Evolutionary conservation across 2,113 vertebrate genomes (phyloP), one percentile per base, ranked within the genome.

Genomic region (Nymphicus hollandicus): DNA sequence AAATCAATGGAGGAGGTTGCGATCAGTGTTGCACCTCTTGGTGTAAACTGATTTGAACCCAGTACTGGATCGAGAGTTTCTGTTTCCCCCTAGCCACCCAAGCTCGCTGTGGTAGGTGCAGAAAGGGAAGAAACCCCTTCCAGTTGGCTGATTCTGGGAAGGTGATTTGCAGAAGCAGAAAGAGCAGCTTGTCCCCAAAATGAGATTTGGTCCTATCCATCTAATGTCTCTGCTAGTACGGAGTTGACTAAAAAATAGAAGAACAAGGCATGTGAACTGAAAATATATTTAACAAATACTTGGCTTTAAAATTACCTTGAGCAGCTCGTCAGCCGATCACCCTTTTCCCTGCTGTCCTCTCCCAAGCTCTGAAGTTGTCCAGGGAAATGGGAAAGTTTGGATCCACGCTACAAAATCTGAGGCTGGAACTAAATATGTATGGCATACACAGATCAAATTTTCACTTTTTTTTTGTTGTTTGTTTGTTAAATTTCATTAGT

Each of bases 31-130:
- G 52, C 7, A 18, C 3, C 25, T 55, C 33, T 41, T 39, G 47
- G 11, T 28, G 27, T 28, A 66, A 64, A 68, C 4, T 29, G 50
- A 17, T 85, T 76, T 44, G 35, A 84, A 44, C 18, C 9, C 33
- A 13, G 10, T 7, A 5, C 2, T 31, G 37, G 14, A 37, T 13
- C 0, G 3, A 86, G n/a, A 56, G 7, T 74, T 86, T 43, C 25
- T n/a, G 4, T 70, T 86, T 66, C 27, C 33, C 15, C 4, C 23
- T 9, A 50, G 61, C 9, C 33, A 50, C 50, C 18, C 31, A 6
- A 13, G 20, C 19, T 66, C 12, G 52, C n/a, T 61, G 33, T 0
- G 2, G 1, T 4, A 31, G 46, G 14, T 29, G 50, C 1, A 5
- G 49, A 44, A 61, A 65, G 33, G 53, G 7, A 64, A 25, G 64